Percentiles rank a stretch among this genome's conserved stretches.
Evolutionary conservation across 2,888 invertebrate species (phyloP).

Genomic region (Ichneumoninae sp.): DNA sequence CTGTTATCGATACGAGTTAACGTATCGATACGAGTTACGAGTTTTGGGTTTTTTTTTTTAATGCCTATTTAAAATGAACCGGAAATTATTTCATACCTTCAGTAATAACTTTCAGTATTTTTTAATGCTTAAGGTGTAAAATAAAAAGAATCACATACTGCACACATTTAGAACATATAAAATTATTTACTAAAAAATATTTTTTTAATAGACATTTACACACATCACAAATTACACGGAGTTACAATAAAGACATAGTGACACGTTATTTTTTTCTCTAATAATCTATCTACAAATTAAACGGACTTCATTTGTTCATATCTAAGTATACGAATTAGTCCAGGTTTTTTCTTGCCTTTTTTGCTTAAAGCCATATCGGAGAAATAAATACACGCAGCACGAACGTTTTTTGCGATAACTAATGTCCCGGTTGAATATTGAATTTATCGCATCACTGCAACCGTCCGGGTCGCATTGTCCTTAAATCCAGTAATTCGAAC

Average conservation of each 20-base stretch:
- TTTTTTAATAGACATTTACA: constrained; percentile 39
- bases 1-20: too few species aligned
- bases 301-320: constrained; percentile 22
- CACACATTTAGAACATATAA: neutral
- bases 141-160: constrained; percentile 5
- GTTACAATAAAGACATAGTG: constrained; percentile 36
- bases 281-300: constrained; percentile 55
- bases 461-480: constrained; percentile 1
- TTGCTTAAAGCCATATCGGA: neutral
- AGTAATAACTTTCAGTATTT: neutral
- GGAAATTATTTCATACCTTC: neutral
- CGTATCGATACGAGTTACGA: too few species aligned
- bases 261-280: constrained; percentile 38
- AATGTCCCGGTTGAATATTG: constrained; percentile 34
- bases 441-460: constrained; percentile 24
- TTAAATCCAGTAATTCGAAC: neutral
- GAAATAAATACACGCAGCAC: constrained; percentile 24
- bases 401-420: constrained; percentile 16
- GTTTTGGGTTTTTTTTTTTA: too few species aligned
- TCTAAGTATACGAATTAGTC: constrained; percentile 16
- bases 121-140: neutral
- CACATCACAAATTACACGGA: constrained; percentile 40
- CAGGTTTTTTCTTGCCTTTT: neutral
- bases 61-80: too few species aligned
- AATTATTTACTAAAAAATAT: constrained; percentile 39